phyloP scores from a whole-genome alignment of 2,113 vertebrate genomes.

The Tonatia bakeri region DNA sequence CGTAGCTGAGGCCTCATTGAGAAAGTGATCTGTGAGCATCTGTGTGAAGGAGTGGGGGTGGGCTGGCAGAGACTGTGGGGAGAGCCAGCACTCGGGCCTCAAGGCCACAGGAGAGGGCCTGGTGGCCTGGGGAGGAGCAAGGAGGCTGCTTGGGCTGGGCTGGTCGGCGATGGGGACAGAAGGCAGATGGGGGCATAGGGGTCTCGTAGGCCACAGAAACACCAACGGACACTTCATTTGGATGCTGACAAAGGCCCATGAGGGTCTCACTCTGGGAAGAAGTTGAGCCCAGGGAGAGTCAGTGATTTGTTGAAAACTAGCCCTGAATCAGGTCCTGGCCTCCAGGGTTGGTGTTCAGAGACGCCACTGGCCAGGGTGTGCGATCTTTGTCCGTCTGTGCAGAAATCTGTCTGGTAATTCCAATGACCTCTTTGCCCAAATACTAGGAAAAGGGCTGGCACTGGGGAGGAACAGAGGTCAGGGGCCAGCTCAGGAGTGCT shows the following conservation, averaged over 20 bases:
- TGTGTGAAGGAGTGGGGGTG: not conserved
- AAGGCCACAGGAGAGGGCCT: not conserved
- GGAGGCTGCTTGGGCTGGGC: not conserved
- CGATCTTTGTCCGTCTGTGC: not conserved
- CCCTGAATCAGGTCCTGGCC: not conserved
- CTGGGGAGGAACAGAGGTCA: not conserved
- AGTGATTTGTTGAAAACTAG: not conserved
- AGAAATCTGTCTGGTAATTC: not conserved
- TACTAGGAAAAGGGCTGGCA: too few relatives aligned
- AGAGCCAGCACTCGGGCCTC: not conserved
- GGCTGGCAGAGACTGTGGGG: not conserved
- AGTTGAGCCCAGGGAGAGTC: too few relatives aligned
- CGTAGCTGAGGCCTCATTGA: not conserved
- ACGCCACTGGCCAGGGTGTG: not conserved
- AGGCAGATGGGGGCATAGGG: not conserved
- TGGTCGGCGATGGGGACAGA: not conserved
- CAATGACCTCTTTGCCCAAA: not conserved
- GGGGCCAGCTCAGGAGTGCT: not conserved
- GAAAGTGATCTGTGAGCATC: not conserved
- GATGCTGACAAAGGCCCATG: not conserved
- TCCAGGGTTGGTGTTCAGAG: not conserved
- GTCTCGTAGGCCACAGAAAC: not conserved
- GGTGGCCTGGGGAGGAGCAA: not conserved
- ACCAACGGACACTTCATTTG: fast-evolving
- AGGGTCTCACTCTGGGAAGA: not conserved